Conservation (phyloP, 2,888 invertebrate species). For the Agonopterix alstromeriana region DNA sequence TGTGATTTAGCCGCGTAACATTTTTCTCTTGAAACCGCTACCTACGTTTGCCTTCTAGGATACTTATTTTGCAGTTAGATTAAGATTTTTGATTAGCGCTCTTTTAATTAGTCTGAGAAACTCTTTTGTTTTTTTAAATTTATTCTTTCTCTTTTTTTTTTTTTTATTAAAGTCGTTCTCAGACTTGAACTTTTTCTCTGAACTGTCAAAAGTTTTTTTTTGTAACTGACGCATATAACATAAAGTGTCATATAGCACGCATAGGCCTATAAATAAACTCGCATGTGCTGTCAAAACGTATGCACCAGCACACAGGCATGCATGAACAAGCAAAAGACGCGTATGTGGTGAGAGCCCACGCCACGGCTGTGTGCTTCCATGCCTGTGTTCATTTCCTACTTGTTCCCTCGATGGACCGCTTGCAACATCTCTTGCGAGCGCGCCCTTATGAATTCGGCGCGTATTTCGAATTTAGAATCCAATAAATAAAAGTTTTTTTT, state of each 20-base stretch:
- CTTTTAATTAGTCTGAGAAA: neutral
- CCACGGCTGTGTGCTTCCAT: conserved; percentile 33
- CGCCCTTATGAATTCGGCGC: conserved; percentile 65
- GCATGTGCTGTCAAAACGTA: conserved; percentile 54
- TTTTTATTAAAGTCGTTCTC: too few species aligned
- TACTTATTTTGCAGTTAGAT: conserved; percentile 6
- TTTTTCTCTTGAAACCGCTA: conserved; percentile 64
- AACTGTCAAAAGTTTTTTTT: too few species aligned
- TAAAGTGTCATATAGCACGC: conserved; percentile 19
- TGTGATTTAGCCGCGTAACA: conserved; percentile 68
- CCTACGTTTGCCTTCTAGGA: conserved; percentile 34
- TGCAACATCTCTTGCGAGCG: conserved; percentile 66
- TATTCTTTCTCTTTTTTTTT: too few species aligned
- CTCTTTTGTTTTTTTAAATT: too few species aligned
- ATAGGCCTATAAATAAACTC: conserved; percentile 56
- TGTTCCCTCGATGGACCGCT: conserved; percentile 68
- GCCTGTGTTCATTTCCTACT: conserved; percentile 67
- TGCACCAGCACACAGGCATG: conserved; percentile 41
- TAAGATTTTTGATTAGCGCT: neutral
- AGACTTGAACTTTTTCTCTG: too few species aligned
- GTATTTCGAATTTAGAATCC: conserved; percentile 38
- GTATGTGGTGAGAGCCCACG: conserved; percentile 25
- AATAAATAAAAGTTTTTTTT: neutral
- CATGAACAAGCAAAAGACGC: conserved; percentile 17
- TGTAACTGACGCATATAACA: conserved; percentile 14